Evolutionary conservation across 1,140 invertebrate genomes (phyloP), one percentile per base, ranked within the genome.

Genomic region (Magallana gigas): DNA sequence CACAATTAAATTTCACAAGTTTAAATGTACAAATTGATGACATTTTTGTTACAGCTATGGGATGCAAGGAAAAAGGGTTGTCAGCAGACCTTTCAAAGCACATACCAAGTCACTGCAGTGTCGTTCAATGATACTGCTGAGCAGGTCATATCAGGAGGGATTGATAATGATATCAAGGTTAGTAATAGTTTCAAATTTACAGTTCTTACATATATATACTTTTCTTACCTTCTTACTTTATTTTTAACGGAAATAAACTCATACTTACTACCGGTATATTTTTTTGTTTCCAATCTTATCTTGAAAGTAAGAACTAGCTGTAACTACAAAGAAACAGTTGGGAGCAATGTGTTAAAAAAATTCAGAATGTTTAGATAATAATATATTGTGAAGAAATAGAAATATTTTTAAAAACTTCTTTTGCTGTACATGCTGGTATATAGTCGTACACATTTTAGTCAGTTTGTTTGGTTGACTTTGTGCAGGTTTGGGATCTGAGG

Each of bases 121-220:
- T 96, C 97, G 11, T 99, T 99, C 94, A 99, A 98, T 94, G 99
- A 99, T 92, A 99, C 98, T 9, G 96, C 98, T 0, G 98, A 99
- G 93, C 98, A 99, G 95, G 95, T 97, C 60, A 95, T 97, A 95
- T 97, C 97, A 80, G 98, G 97, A 62, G 99, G 99, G 6, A 98
- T 99, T 82, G 99, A 99, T 94, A 99, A 99, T 95, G 97, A 99
- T 87, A 96, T 99, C 7, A 99, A 99, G 96, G 97, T 96, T 91
- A 91, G 84, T 85, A 62, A 16, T 23, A 16, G 8, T 8, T 80
- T 18, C 62, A 64, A 48, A 16, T 64, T 64, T 18, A 8, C 14
- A 14, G 18, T 64, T 16, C 18, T 16, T 18, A 64, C 62, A 64
- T 14, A 64, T 48, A 48, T 48, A 48, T 48, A 48, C 1, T 48